A percentile compares a stretch with the other conserved stretches of the same genome.
Evolutionary conservation across 1,140 invertebrate genomes (phyloP).

Genomic region (Hypothenemus hampei): DNA sequence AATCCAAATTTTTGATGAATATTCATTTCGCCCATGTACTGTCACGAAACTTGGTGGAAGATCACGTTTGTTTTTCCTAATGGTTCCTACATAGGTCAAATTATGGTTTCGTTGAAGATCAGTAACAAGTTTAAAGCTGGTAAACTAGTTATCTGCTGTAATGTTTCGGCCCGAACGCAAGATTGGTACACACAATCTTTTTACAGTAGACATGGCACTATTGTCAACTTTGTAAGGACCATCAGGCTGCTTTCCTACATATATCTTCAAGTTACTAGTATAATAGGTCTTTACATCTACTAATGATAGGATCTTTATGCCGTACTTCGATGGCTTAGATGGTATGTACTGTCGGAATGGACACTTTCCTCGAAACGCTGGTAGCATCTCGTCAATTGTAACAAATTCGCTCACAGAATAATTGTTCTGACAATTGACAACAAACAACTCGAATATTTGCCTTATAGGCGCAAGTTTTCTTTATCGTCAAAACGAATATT

Average conservation of each 20-base stretch:
- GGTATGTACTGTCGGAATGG: conserved; percentile 1
- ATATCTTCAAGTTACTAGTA: conserved; percentile 3
- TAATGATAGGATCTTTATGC: conserved; percentile 40
- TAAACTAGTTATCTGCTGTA: no score
- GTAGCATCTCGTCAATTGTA: no score
- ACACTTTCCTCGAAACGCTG: neutral
- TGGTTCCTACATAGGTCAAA: neutral
- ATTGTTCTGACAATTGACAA: neutral
- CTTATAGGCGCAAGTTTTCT: neutral
- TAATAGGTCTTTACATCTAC: neutral
- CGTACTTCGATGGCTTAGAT: conserved; percentile 44
- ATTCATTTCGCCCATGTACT: conserved; percentile 8
- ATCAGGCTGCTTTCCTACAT: conserved; percentile 10
- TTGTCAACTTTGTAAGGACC: conserved; percentile 4
- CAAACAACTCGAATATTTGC: neutral
- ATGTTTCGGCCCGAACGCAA: neutral
- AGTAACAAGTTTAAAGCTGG: no score
- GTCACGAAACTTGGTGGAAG: conserved; percentile 5
- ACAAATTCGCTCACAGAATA: neutral
- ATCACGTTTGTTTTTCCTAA: neutral
- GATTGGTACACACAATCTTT: neutral
- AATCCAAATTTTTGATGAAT: conserved; percentile 27
- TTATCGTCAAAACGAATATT: conserved; percentile 33
- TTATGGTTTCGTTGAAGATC: neutral
- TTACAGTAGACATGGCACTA: neutral